Percentiles rank a stretch among this genome's conserved stretches.
These are phyloP conservation scores for Syngnathus floridae DNA, from an alignment of 2,113 vertebrate species.

Conservation along the genomic window DNA sequence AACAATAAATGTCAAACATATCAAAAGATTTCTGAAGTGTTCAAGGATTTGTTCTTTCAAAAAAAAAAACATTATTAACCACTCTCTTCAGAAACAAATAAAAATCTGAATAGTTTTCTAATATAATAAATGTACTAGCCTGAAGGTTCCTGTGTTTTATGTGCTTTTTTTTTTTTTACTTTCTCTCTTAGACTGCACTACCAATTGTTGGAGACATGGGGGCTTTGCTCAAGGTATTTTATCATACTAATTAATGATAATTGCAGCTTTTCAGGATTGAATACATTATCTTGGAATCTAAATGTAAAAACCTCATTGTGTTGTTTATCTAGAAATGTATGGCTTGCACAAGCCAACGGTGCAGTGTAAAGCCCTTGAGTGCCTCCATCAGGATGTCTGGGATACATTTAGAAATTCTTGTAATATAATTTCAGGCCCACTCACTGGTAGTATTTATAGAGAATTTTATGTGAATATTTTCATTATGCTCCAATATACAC, in stretches of 20 bases:
- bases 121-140: neutral
- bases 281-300: neutral
- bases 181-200: constrained; percentile 79
- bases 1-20: constrained; percentile 7
- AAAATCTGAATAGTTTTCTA: constrained; percentile 3
- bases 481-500: neutral
- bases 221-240: constrained; percentile 83
- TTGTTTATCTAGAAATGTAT: constrained; percentile 1
- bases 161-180: constrained; percentile 5
- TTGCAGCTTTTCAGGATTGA: constrained; percentile 13
- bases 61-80: constrained; percentile 7
- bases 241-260: constrained; percentile 16
- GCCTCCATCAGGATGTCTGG: constrained; percentile 39
- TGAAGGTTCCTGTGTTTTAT: constrained; percentile 2
- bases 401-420: constrained; percentile 17
- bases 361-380: constrained; percentile 28
- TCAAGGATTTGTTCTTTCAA: constrained; percentile 16
- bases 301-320: constrained; percentile 12
- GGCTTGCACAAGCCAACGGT: neutral
- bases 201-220: constrained; percentile 91
- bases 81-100: constrained; percentile 16
- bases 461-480: neutral
- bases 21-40: constrained; percentile 8
- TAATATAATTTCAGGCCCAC: neutral
- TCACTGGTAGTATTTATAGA: constrained; percentile 8